Evolutionary conservation across 2,888 invertebrate genomes (phyloP), one percentile per base, ranked within the genome.

Genomic region (Schizotus pectinicornis): DNA sequence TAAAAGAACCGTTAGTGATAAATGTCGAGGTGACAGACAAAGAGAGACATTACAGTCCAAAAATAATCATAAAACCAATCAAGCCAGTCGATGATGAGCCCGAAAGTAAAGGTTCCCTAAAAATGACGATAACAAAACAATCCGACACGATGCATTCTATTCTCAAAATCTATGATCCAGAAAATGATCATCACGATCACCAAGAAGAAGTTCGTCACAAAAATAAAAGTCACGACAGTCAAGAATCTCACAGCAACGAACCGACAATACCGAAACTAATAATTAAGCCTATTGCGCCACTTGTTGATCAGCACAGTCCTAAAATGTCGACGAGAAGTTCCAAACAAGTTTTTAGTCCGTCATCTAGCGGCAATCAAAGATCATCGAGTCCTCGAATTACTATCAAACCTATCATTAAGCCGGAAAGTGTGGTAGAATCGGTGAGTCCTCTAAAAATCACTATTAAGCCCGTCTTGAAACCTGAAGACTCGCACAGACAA

Each of bases 11-110:
- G 6, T 51, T 65, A 6, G 59, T 67, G 0, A 69, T 72, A 14
- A 70, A 66, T 7, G 69, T 74, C 1, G 74, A 75, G 39, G 70
- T 68, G 35, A 65, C 65, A 1, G 71, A 73, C 9, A 70, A 66
- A 56, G 71, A 72, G 37, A 69, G 70, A 56, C 52, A 62, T 0
- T 73, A 69, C 52, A 74, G 74, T 56, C 79, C 80, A 22, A 81
- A 80, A 74, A 70, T 79, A 36, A 80, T 75, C 38, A 80, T 80
- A 49, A 81, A 81, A 68, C 79, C 80, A 14, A 72, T 77, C 52
- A 73, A 68, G 66, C 68, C 68, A 32, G 63, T 64, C 39, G 70
- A 70, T 32, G 71, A 69, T 39, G 72, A 73, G 59, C 67, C 69
- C 3, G 70, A 61, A n/a, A 60, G 46, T 41, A 73, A 73, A 55